A percentile compares a stretch with the other conserved stretches of the same genome.
Conservation (phyloP, 2,113 vertebrate species). For the Salvelinus namaycush region DNA sequence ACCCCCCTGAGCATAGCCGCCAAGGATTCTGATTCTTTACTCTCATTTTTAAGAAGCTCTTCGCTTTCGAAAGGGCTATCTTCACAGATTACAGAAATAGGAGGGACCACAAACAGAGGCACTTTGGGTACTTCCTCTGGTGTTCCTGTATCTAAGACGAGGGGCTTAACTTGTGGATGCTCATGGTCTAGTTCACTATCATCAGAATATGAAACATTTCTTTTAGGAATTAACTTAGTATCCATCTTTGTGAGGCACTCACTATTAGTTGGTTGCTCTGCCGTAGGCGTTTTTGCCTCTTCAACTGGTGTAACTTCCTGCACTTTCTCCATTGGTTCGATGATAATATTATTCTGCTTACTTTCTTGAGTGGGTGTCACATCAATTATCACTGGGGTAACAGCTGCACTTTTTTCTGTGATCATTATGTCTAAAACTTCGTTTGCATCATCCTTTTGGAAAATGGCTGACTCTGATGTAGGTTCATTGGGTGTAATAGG, state of each 20-base stretch:
- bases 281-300: conserved; percentile 15
- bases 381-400: conserved; percentile 15
- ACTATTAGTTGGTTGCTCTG: conserved; percentile 12
- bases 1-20: conserved; percentile 45
- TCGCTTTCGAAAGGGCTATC: conserved; percentile 37
- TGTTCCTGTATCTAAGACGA: conserved; percentile 19
- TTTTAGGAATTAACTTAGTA: conserved; percentile 54
- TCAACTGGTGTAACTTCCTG: conserved; percentile 45
- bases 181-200: conserved; percentile 30
- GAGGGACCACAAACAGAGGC: conserved; percentile 48
- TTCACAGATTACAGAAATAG: conserved; percentile 55
- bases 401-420: conserved; percentile 16
- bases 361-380: conserved; percentile 26
- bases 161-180: not conserved
- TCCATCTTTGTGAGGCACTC: conserved; percentile 27
- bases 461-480: conserved; percentile 28
- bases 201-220: conserved; percentile 62
- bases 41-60: conserved; percentile 15
- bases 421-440: conserved; percentile 25
- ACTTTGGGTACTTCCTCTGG: conserved; percentile 19
- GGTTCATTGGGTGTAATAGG: conserved; percentile 43
- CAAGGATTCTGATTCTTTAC: conserved; percentile 45
- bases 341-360: conserved; percentile 36
- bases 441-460: conserved; percentile 47
- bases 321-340: conserved; percentile 12